Base-by-base conservation (phyloP, 64 coral and sea anemone genomes). In the Pachyseris speciosa region DNA sequence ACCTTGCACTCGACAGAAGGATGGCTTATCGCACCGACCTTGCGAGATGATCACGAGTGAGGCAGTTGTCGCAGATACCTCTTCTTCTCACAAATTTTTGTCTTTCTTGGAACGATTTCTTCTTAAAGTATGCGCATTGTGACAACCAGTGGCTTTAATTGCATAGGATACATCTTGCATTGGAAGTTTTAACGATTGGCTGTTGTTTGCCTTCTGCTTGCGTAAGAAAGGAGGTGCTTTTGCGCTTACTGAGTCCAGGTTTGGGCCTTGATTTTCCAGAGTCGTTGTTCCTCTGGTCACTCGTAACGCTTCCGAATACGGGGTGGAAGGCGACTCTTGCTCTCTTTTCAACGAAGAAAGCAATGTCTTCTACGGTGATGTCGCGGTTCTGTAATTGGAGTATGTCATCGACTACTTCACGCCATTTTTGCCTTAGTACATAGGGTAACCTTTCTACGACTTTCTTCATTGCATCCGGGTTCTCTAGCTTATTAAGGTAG, bases 261-360 rank as follows among this genome's bases (percentile, higher is more conserved):
- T 83, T 91, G 51, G 26, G 36, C 31, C 19, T 84, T 31, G 45
- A 15, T 11, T 69, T 39, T 26, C 34, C 11, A 0, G 74, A 17
- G 0, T 44, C 61, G 17, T 51, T 60, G 26, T 25, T 79, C 37
- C 75, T 72, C 36, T 40, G 43, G 28, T 40, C 59, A 53, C 37
- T 84, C 7, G 37, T 11, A 3, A 87, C 58, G 36, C 22, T 87
- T 64, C 91, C 84, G 20, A 87, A 93, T 11, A 87, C 16, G 16
- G 84, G 91, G 33, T 87, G 91, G 53, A 42, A 86, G 1, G 91
- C 83, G 0, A 85, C 84, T 87, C 83, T 93, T 3, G 91, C 91
- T 76, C 43, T 93, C 32, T 74, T 76, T 38, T 53, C 83, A 0
- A 93, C 26, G 11, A 93, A 87, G 0, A 28, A 41, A 30, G 91